Conservation (phyloP, 2,888 invertebrate genomes). For the Aradus depressus region DNA sequence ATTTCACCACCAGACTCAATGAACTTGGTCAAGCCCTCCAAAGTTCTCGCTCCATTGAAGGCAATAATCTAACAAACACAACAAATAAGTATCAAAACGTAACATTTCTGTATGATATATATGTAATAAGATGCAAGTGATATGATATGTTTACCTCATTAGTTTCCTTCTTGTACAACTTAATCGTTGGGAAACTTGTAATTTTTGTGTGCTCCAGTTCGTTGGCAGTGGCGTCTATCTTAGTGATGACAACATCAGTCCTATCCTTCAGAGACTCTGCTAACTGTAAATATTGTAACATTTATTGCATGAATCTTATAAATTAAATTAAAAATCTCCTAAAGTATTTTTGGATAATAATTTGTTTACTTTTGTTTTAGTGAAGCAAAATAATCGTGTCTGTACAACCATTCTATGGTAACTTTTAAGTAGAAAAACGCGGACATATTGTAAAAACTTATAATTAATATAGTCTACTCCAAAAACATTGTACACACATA, state of each 20-base stretch:
- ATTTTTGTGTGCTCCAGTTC: constrained; percentile 94
- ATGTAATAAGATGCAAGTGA: not conserved
- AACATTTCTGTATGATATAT: not conserved
- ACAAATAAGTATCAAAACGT: not conserved
- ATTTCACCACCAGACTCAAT: constrained; percentile 81
- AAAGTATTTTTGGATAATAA: not conserved
- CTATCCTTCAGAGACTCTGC: constrained; percentile 84
- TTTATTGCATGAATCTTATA: not conserved
- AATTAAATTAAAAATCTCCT: not conserved
- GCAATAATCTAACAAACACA: constrained; percentile 51
- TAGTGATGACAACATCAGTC: constrained; percentile 80
- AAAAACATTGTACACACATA: no score
- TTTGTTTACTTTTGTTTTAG: no score
- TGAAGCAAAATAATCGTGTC: no score
- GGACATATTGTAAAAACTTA: no score
- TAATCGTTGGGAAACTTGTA: constrained; percentile 88
- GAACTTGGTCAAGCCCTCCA: constrained; percentile 88
- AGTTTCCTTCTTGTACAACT: constrained; percentile 83
- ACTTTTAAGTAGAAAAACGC: no score
- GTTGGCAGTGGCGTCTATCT: constrained; percentile 97
- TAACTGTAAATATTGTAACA: constrained; percentile 45
- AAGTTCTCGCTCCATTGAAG: constrained; percentile 89
- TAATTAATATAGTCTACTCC: no score
- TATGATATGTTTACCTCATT: constrained; percentile 52
- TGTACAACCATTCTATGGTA: no score